Percentiles rank a stretch among this genome's conserved stretches.
Evolutionary conservation across 2,797 vertebrate genomes (phyloP).

Genomic region (Enteromius afrohamiltoni): DNA sequence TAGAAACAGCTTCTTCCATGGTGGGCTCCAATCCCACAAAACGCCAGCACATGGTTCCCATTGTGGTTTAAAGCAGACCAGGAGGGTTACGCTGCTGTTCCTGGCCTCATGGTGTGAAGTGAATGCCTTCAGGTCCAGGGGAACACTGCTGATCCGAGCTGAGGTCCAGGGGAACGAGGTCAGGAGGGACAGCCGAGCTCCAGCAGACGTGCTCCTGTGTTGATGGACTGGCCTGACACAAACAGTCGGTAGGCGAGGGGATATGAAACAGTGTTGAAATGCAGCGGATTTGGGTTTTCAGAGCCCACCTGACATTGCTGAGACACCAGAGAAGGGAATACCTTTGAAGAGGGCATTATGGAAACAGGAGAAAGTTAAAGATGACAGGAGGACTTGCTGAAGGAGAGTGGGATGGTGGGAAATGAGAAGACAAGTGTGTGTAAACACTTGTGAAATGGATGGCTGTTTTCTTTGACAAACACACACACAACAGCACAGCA

Average conservation of each 20-base stretch:
- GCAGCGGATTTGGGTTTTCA: conserved; percentile 63
- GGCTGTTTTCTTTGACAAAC: conserved; percentile 4
- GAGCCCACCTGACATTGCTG: conserved; percentile 44
- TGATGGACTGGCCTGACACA: conserved; percentile 64
- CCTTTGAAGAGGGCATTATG: conserved; percentile 42
- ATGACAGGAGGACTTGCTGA: conserved; percentile 6
- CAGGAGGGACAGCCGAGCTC: conserved; percentile 55
- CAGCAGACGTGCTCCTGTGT: conserved; percentile 58
- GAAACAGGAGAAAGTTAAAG: conserved; percentile 43
- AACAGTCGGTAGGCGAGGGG: conserved; percentile 56
- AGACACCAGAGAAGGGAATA: conserved; percentile 9
- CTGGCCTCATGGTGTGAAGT: conserved; percentile 75
- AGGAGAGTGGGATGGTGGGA: not conserved
- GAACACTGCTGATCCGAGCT: conserved; percentile 70
- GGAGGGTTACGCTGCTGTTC: conserved; percentile 65
- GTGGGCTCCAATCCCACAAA: conserved; percentile 75
- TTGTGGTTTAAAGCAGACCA: conserved; percentile 77
- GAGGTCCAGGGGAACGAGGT: conserved; percentile 48
- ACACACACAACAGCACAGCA: conserved; percentile 43
- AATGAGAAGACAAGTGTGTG: conserved; percentile 12
- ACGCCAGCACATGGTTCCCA: conserved; percentile 79
- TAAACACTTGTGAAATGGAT: conserved; percentile 16
- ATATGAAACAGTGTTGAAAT: conserved; percentile 82
- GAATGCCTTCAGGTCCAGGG: conserved; percentile 70
- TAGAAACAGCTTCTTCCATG: conserved; percentile 74